phyloP scores from a whole-genome alignment of 2,888 invertebrate species.

The Zaprionus obscuricornis region DNA sequence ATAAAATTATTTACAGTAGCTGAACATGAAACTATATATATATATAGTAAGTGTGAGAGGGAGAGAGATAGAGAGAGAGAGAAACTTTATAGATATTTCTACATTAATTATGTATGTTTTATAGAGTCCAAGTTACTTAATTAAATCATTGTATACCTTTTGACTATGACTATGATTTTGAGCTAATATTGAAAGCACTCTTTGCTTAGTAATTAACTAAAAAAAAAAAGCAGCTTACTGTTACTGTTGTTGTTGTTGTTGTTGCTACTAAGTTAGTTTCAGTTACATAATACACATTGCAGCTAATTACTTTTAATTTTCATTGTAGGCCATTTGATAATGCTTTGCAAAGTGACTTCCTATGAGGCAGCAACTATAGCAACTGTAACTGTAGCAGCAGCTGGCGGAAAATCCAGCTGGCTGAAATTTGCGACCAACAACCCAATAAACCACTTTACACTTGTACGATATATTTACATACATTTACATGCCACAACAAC shows the following conservation, averaged over 20 bases:
- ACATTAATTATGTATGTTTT: too few species aligned
- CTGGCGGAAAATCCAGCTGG: slow-evolving; percentile 46
- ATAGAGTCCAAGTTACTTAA: slow-evolving; percentile 32
- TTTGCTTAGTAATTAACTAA: slow-evolving; percentile 44
- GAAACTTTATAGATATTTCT: too few species aligned
- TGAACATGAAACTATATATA: not conserved
- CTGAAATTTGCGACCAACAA: slow-evolving; percentile 41
- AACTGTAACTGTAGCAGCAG: too few species aligned
- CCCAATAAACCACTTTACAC: slow-evolving; percentile 57
- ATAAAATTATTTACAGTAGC: too few species aligned
- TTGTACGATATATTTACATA: slow-evolving; percentile 9
- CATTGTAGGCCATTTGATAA: slow-evolving; percentile 63
- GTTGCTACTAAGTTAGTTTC: slow-evolving; percentile 2
- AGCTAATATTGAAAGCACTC: slow-evolving; percentile 3
- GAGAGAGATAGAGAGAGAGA: too few species aligned
- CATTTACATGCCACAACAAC: slow-evolving; percentile 8
- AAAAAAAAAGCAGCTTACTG: too few species aligned
- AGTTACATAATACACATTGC: slow-evolving; percentile 48
- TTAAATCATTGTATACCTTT: too few species aligned
- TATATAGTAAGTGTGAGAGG: slow-evolving; percentile 3
- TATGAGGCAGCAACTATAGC: slow-evolving; percentile 45
- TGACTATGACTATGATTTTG: slow-evolving; percentile 46
- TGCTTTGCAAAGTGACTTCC: slow-evolving; percentile 54
- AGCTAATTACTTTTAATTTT: slow-evolving; percentile 68
- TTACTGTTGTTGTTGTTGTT: slow-evolving; percentile 9